Percentiles rank a stretch among this genome's conserved stretches.
These are phyloP conservation scores for Oceanites oceanicus DNA, from an alignment of 2,113 vertebrate genomes.

Conservation along the genomic window DNA sequence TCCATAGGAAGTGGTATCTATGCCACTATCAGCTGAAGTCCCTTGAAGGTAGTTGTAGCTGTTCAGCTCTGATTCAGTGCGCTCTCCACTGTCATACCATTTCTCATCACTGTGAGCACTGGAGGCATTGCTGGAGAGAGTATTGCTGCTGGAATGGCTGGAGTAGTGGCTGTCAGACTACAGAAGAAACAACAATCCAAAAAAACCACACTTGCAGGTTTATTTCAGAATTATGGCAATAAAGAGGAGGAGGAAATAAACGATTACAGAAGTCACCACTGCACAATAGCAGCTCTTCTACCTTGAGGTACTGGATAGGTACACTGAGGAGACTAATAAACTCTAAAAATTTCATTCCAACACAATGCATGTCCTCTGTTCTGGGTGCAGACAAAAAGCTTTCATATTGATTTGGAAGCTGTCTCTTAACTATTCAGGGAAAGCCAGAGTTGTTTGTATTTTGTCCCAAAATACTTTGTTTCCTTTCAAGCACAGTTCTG, in stretches of 20 bases:
- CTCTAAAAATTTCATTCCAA: background rate
- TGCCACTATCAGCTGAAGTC: constrained; percentile 89
- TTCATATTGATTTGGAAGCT: background rate
- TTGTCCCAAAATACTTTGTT: background rate
- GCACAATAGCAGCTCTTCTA: background rate
- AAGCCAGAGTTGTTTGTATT: background rate
- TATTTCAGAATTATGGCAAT: background rate
- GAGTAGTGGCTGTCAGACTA: constrained; percentile 92
- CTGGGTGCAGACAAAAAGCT: background rate
- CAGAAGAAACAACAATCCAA: background rate
- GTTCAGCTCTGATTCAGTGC: constrained; percentile 84
- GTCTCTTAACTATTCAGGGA: background rate
- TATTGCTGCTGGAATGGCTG: constrained; percentile 96
- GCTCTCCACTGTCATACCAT: constrained; percentile 90
- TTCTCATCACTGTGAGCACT: constrained; percentile 94
- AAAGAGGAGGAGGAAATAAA: background rate
- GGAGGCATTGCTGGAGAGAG: constrained; percentile 93
- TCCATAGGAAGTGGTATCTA: constrained; percentile 90
- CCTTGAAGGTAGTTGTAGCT: constrained; percentile 91
- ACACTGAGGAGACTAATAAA: background rate
- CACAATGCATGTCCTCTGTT: background rate
- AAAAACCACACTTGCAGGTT: background rate
- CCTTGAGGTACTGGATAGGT: background rate
- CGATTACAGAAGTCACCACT: background rate
- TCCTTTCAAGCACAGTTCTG: background rate